Evolutionary conservation across 2,888 invertebrate genomes (phyloP).

Genomic region (Eumacrocentrus americanus): DNA sequence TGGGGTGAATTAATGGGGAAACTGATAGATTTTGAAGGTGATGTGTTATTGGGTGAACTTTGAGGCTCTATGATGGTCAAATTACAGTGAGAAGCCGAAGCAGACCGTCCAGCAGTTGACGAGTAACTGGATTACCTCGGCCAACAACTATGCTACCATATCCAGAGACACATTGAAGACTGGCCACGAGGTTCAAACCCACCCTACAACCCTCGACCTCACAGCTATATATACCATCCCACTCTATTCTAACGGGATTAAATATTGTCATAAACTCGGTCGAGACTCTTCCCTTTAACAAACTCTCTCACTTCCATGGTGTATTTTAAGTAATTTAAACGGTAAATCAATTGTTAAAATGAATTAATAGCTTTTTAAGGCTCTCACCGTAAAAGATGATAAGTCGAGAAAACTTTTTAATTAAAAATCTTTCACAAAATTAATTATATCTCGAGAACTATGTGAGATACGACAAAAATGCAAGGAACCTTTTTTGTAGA

Average conservation of each 20-base stretch:
- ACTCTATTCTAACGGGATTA: slow-evolving; percentile 48
- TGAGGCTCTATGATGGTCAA: slow-evolving; percentile 15
- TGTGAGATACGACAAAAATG: no score
- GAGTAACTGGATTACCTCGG: slow-evolving; percentile 52
- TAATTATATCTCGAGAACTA: no score
- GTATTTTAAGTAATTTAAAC: neutral
- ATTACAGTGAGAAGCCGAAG: neutral
- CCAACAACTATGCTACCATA: slow-evolving; percentile 37
- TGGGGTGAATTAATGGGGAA: neutral
- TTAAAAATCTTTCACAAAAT: no score
- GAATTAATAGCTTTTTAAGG: no score
- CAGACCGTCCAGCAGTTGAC: slow-evolving; percentile 38
- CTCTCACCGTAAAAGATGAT: no score
- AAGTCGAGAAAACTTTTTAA: no score
- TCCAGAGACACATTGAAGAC: slow-evolving; percentile 45
- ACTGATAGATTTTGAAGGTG: slow-evolving; percentile 10
- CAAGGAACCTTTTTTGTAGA: no score
- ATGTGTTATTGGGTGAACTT: no score
- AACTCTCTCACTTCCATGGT: neutral
- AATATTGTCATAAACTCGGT: slow-evolving; percentile 54
- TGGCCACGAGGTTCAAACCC: slow-evolving; percentile 38
- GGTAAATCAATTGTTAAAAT: neutral
- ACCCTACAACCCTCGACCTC: slow-evolving; percentile 17
- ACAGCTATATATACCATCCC: slow-evolving; percentile 3
- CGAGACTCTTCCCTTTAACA: slow-evolving; percentile 18